Base-by-base conservation (phyloP, 2,113 vertebrate genomes). In the Oreochromis spilurus region DNA sequence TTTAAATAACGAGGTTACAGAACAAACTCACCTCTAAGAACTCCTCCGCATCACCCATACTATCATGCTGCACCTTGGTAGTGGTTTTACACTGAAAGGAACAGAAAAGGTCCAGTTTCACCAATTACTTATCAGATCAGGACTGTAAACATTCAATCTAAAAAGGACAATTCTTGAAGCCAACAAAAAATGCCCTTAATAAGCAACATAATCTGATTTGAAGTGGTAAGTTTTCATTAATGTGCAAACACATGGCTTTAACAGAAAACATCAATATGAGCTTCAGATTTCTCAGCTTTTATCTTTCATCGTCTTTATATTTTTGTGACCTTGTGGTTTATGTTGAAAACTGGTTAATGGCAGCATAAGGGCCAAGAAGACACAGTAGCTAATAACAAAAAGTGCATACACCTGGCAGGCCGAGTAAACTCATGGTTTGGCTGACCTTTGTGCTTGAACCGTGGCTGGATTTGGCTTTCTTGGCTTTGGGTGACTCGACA, bases 401-500 rank as follows among this genome's bases (percentile, higher is more conserved):
- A 77, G 24, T 77, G 26, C 43, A 77, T 50, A 72, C 40, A 26
- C 21, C 67, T 72, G 14, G 14, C 21, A 43, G 40, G 40, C 40
- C 1, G 1, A 26, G 14, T 24, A 77, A 77, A 77, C 43, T 29
- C 43, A 8, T 16, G 8, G 3, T 53, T 5, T 7, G 9, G 16
- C 90, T 88, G 81, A 97, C 97, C 95, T 96, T 96, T 38, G 67
- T 79, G 72, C 17, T 70, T 1, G 84, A 84, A 34, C 96, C 92
- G 85, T 93, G 93, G 87, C 96, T 97, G 36, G 97, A 96, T 96
- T 97, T 98, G 21, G 95, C 96, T 92, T 99, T 99, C 94, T 99
- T 99, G 85, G 99, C 98, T 96, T 97, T 96, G 45, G 99, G 98
- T 19, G 98, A 98, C 45, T 98, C 97, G 48, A 94, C 96, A 13